Evolutionary conservation across 2,113 vertebrate species (phyloP).

Genomic region (Pristiophorus japonicus): DNA sequence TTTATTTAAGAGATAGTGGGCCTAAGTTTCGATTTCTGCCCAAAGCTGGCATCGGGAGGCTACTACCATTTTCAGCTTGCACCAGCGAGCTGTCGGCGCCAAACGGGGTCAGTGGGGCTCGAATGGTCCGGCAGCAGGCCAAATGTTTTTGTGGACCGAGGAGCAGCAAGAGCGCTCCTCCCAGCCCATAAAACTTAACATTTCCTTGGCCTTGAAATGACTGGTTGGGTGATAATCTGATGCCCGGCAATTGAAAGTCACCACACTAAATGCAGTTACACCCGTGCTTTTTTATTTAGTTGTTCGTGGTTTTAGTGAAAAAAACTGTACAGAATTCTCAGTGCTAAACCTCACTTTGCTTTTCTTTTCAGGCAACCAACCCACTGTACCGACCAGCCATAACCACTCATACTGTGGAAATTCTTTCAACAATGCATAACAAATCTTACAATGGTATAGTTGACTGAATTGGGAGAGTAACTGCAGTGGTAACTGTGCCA

Average conservation of each 20-base stretch:
- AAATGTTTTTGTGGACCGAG: background rate
- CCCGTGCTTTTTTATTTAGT: background rate
- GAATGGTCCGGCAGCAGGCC: background rate
- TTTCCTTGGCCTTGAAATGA: background rate
- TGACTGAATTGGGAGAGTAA: constrained; percentile 61
- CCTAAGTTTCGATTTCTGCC: background rate
- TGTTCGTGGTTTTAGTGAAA: background rate
- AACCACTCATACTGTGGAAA: constrained; percentile 73
- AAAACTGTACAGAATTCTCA: background rate
- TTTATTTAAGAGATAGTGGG: background rate
- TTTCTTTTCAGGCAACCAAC: constrained; percentile 73
- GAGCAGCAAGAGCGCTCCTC: background rate
- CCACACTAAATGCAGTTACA: background rate
- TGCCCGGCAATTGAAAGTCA: background rate
- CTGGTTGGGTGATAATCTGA: background rate
- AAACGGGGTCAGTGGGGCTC: background rate
- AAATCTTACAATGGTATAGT: constrained; percentile 81
- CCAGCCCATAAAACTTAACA: background rate
- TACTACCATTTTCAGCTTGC: background rate
- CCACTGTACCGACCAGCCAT: constrained; percentile 88
- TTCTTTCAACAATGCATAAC: constrained; percentile 74
- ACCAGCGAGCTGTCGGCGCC: background rate
- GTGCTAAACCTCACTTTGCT: background rate
- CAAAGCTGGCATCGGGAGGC: background rate
- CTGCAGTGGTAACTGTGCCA: background rate